A percentile compares a stretch with the other conserved stretches of the same genome.
phyloP scores from a whole-genome alignment of 2,888 invertebrate genomes.

The Saturnia japonica region DNA sequence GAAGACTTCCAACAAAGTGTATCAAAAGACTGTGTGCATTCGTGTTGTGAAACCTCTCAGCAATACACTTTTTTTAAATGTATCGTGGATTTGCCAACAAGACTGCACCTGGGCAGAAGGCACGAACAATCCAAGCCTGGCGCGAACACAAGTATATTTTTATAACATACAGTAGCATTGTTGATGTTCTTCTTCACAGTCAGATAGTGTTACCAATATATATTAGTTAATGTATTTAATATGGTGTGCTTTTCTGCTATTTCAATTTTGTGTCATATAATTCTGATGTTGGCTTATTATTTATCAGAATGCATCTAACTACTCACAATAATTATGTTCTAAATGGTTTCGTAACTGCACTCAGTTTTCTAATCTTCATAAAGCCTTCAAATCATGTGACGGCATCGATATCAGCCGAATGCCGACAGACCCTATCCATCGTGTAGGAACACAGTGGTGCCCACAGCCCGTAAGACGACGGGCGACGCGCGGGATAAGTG shows the following conservation, averaged over 20 bases:
- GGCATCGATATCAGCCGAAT: conserved; percentile 59
- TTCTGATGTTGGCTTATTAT: background rate
- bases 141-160: too few species aligned
- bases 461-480: conserved; percentile 40
- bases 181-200: too few species aligned
- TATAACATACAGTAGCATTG: too few species aligned
- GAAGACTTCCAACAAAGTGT: too few species aligned
- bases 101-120: too few species aligned
- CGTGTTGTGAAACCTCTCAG: too few species aligned
- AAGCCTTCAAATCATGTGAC: conserved; percentile 66
- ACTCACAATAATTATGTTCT: conserved; percentile 12
- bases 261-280: background rate
- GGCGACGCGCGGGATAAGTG: conserved; percentile 57
- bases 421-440: conserved; percentile 46
- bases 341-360: conserved; percentile 45
- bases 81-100: too few species aligned
- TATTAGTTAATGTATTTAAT: too few species aligned
- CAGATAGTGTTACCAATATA: too few species aligned
- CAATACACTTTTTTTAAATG: too few species aligned
- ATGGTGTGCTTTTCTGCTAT: background rate
- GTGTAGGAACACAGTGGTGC: conserved; percentile 51
- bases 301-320: conserved; percentile 6
- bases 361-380: conserved; percentile 74
- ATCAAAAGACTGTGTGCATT: too few species aligned
- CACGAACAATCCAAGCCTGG: too few species aligned